Percentiles rank a stretch among this genome's conserved stretches.
These are phyloP conservation scores for Microplitis manilae DNA, from an alignment of 2,888 invertebrate genomes.

Conservation along the genomic window DNA sequence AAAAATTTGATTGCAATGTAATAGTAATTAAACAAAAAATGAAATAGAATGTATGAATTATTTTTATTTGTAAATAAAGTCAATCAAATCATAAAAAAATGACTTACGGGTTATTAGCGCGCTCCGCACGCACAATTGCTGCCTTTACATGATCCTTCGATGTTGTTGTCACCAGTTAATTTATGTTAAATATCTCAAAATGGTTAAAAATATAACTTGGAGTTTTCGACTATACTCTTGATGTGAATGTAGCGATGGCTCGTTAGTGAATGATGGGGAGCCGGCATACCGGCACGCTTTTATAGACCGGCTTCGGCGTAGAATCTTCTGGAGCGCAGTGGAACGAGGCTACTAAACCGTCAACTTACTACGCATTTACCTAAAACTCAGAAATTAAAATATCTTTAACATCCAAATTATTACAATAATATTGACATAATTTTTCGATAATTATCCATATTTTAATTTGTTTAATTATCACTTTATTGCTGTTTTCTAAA, in stretches of 20 bases:
- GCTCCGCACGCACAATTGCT: conserved; percentile 63
- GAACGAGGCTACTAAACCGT: conserved; percentile 43
- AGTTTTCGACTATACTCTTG: conserved; percentile 58
- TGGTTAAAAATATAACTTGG: conserved; percentile 41
- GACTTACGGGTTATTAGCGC: conserved; percentile 68
- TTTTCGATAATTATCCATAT: neutral
- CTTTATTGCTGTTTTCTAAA: conserved; percentile 23
- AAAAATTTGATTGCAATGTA: no score
- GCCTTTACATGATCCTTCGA: conserved; percentile 66
- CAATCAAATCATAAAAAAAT: conserved; percentile 36
- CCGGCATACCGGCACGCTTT: conserved; percentile 56
- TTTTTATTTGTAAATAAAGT: neutral
- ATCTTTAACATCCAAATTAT: conserved; percentile 18
- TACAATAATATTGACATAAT: neutral
- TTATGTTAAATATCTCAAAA: conserved; percentile 50
- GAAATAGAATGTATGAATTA: neutral
- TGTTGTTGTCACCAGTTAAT: conserved; percentile 55
- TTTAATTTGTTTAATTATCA: neutral
- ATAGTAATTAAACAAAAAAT: conserved; percentile 9
- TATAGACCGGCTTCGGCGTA: conserved; percentile 57
- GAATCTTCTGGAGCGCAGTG: conserved; percentile 47
- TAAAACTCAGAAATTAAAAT: conserved; percentile 25
- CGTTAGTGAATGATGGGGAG: conserved; percentile 66
- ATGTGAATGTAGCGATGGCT: conserved; percentile 58
- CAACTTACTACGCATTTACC: conserved; percentile 49